Percentiles rank a stretch among this genome's conserved stretches.
phyloP scores from a whole-genome alignment of 1,140 invertebrate genomes.

The Euwallacea similis region DNA sequence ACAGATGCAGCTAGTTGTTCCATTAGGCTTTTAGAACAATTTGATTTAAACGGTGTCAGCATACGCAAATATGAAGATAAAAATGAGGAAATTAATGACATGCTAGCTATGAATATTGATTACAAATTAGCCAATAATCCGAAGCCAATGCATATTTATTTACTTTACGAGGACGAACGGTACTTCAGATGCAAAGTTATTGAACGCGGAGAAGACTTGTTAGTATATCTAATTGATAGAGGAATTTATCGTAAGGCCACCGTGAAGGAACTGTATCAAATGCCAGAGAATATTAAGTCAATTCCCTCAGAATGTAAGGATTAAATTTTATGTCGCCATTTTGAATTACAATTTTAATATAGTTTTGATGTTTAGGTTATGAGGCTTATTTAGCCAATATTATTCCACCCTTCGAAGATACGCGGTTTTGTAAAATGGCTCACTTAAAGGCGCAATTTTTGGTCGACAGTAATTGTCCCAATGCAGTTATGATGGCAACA shows the following conservation, averaged over 20 bases:
- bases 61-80: slow-evolving; percentile 30
- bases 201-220: slow-evolving; percentile 25
- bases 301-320: slow-evolving; percentile 39
- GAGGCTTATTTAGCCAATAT: slow-evolving; percentile 45
- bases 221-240: slow-evolving; percentile 38
- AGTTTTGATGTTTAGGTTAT: slow-evolving; percentile 40
- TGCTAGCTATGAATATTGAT: background rate
- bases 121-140: slow-evolving; percentile 21
- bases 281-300: slow-evolving; percentile 37
- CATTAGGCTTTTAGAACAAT: slow-evolving; percentile 43
- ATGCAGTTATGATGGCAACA: slow-evolving; percentile 28
- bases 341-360: background rate
- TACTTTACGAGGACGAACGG: slow-evolving; percentile 33
- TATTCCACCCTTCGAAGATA: slow-evolving; percentile 43
- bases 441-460: slow-evolving; percentile 18
- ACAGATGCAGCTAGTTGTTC: slow-evolving; percentile 38
- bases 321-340: background rate
- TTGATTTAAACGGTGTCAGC: slow-evolving; percentile 39
- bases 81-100: slow-evolving; percentile 8
- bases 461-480: slow-evolving; percentile 22
- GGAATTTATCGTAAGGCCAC: slow-evolving; percentile 26
- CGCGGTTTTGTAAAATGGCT: slow-evolving; percentile 32
- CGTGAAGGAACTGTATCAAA: slow-evolving; percentile 32
- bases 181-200: slow-evolving; percentile 42
- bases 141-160: slow-evolving; percentile 21